These are phyloP conservation scores for Mastacembelus armatus DNA, from an alignment of 2,797 vertebrate species.

Conservation along the genomic window DNA sequence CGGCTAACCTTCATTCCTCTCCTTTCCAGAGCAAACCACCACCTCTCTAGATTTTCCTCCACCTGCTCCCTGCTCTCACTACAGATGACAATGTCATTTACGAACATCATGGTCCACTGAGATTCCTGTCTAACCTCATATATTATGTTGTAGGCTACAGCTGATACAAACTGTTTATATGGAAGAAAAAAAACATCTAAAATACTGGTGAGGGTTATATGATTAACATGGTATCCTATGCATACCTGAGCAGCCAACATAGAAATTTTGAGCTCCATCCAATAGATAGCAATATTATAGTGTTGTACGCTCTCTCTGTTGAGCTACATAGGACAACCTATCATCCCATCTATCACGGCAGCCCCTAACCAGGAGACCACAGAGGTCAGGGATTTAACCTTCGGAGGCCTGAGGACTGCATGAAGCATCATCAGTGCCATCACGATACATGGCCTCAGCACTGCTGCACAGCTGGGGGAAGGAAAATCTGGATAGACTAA, in stretches of 20 bases:
- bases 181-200: no score
- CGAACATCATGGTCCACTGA: no score
- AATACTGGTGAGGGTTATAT: no score
- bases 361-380: slow-evolving; percentile 38
- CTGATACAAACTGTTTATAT: no score
- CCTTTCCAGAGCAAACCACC: no score
- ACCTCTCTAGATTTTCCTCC: no score
- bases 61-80: no score
- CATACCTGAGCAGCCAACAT: neutral
- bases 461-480: slow-evolving; percentile 59
- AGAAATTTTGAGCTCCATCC: neutral
- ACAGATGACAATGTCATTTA: no score
- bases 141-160: no score
- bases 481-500: slow-evolving; percentile 33
- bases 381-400: slow-evolving; percentile 75
- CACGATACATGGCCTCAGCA: slow-evolving; percentile 73
- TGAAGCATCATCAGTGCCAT: slow-evolving; percentile 79
- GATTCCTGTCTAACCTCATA: no score
- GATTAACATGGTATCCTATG: no score
- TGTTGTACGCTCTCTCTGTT: neutral
- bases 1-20: no score
- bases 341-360: slow-evolving; percentile 63
- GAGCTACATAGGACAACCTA: neutral
- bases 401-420: slow-evolving; percentile 72
- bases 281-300: neutral